phyloP scores from a whole-genome alignment of 1,140 invertebrate genomes.

The Palaemon carinicauda region DNA sequence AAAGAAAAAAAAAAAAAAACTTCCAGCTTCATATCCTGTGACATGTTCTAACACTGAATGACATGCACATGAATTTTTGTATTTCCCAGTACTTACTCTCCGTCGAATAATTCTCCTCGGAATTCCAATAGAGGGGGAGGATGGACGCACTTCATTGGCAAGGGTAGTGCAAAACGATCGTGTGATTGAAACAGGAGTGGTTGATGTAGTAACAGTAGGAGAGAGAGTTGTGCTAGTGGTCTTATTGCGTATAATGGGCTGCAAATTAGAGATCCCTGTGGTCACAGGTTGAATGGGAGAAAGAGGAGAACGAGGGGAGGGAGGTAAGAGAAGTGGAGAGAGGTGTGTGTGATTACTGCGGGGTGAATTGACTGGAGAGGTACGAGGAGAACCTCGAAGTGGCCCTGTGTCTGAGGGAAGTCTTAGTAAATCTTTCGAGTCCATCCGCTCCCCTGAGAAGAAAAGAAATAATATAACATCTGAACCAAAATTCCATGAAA shows the following conservation, averaged over 20 bases:
- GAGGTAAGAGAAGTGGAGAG: conserved; percentile 40
- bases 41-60: not conserved
- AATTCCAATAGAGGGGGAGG: not conserved
- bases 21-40: not conserved
- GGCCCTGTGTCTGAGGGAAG: conserved; percentile 22
- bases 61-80: not conserved
- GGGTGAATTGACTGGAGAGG: conserved; percentile 43
- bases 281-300: conserved; percentile 17
- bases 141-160: conserved; percentile 35
- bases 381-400: conserved; percentile 19
- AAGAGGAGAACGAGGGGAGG: conserved; percentile 39
- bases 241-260: too few relatives aligned
- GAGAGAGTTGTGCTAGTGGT: not conserved
- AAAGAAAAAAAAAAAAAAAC: not conserved
- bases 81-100: conserved; percentile 32
- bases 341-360: conserved; percentile 43
- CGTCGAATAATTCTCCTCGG: conserved; percentile 5
- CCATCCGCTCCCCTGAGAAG: conserved; percentile 37
- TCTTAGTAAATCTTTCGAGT: conserved; percentile 29
- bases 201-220: not conserved
- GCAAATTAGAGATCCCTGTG: too few relatives aligned
- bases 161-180: conserved; percentile 29
- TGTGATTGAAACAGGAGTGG: conserved; percentile 4
- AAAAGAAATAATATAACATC: not conserved
- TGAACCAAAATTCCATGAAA: too few relatives aligned